Evolutionary conservation across 2,888 invertebrate species (phyloP).

Genomic region (Mesoligia furuncula): DNA sequence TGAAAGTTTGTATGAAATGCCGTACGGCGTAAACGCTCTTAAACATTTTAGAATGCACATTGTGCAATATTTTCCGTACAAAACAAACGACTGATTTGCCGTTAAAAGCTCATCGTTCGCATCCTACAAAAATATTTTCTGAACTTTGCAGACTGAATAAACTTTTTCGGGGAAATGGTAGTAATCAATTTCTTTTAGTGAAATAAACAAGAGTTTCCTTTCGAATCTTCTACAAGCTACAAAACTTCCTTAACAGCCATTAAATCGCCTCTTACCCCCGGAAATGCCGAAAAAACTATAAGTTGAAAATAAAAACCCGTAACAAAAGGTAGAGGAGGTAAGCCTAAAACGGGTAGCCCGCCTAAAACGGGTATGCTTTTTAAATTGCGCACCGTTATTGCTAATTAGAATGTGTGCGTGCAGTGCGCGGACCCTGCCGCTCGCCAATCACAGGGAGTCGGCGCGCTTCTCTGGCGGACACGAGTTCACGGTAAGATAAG

Average conservation of each 20-base stretch:
- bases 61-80: neutral
- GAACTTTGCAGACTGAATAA: neutral
- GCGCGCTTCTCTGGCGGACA: too few species aligned
- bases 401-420: too few species aligned
- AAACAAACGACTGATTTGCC: neutral
- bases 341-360: too few species aligned
- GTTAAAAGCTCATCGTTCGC: neutral
- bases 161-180: neutral
- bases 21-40: too few species aligned
- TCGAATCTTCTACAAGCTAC: conserved; percentile 19
- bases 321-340: conserved; percentile 34
- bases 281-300: conserved; percentile 18
- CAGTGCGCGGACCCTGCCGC: too few species aligned
- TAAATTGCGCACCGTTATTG: too few species aligned
- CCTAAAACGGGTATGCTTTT: too few species aligned
- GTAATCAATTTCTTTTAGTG: conserved; percentile 16
- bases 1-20: too few species aligned
- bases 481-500: too few species aligned
- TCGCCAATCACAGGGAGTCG: too few species aligned
- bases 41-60: neutral
- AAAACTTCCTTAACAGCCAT: conserved; percentile 19
- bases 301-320: conserved; percentile 36
- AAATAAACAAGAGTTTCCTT: conserved; percentile 38
- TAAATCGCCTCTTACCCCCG: conserved; percentile 1
- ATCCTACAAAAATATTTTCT: neutral